phyloP scores from a whole-genome alignment of 2,888 invertebrate genomes.

The Erebia epiphron region DNA sequence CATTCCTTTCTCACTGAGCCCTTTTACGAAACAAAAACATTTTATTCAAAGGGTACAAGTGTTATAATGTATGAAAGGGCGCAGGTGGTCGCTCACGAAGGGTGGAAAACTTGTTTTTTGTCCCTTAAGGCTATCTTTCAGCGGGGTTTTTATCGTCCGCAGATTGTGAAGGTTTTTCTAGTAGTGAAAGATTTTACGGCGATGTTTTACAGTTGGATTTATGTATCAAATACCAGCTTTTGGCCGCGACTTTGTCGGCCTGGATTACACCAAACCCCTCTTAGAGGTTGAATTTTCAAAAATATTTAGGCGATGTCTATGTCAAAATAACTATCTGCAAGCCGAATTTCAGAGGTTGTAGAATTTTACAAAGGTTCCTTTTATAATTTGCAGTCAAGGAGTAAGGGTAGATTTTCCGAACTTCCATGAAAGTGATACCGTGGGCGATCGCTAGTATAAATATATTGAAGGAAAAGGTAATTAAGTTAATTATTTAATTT shows the following conservation, averaged over 20 bases:
- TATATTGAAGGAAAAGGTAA: too few relatives aligned
- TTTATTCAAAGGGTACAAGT: constrained; percentile 37
- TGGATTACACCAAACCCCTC: too few relatives aligned
- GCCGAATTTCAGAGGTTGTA: too few relatives aligned
- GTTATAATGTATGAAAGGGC: constrained; percentile 37
- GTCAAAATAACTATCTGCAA: too few relatives aligned
- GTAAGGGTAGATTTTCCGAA: too few relatives aligned
- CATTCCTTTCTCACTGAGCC: constrained; percentile 17
- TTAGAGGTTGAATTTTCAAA: too few relatives aligned
- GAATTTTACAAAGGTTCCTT: too few relatives aligned
- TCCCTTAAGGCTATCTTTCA: constrained; percentile 47
- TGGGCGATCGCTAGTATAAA: too few relatives aligned
- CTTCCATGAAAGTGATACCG: too few relatives aligned
- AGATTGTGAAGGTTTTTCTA: constrained; percentile 39
- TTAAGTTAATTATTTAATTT: too few relatives aligned
- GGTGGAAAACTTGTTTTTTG: constrained; percentile 45
- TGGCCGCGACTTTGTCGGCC: neutral
- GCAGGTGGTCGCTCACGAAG: constrained; percentile 42
- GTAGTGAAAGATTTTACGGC: constrained; percentile 20
- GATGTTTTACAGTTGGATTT: constrained; percentile 12
- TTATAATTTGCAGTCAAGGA: too few relatives aligned
- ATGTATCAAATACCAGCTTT: neutral
- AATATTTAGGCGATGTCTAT: too few relatives aligned
- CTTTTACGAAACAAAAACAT: constrained; percentile 35
- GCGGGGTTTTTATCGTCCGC: constrained; percentile 44